phyloP scores from a whole-genome alignment of 2,113 vertebrate genomes.

The Aleadryas rufinucha region DNA sequence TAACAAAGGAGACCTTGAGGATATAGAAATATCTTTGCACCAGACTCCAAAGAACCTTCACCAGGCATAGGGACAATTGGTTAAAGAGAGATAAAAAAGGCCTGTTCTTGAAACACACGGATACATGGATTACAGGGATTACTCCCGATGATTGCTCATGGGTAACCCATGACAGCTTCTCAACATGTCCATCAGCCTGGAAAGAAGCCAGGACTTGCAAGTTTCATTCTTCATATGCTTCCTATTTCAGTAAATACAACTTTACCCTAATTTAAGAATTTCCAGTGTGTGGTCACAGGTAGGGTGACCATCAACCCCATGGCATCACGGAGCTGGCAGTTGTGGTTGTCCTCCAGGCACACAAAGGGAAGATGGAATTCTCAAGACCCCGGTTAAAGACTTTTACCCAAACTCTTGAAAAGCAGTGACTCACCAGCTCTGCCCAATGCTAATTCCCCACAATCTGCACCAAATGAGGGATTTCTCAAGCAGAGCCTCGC shows the following conservation, averaged over 20 bases:
- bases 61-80: not conserved
- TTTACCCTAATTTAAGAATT: not conserved
- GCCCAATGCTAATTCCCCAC: not conserved
- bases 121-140: not conserved
- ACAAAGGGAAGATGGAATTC: not conserved
- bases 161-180: not conserved
- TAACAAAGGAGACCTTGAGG: not conserved
- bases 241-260: not conserved
- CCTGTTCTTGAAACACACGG: not conserved
- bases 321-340: not conserved
- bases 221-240: not conserved
- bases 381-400: not conserved
- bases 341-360: not conserved
- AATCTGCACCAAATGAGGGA: not conserved
- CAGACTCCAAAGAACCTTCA: not conserved
- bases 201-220: too few species aligned
- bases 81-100: not conserved
- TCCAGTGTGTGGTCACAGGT: rapidly evolving
- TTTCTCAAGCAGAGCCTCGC: not conserved
- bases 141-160: not conserved
- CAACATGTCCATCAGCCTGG: not conserved
- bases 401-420: not conserved
- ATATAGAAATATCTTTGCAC: not conserved
- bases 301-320: not conserved
- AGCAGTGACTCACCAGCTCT: not conserved